These are phyloP conservation scores for Polypterus senegalus DNA, from an alignment of 2,113 vertebrate species.

Conservation along the genomic window DNA sequence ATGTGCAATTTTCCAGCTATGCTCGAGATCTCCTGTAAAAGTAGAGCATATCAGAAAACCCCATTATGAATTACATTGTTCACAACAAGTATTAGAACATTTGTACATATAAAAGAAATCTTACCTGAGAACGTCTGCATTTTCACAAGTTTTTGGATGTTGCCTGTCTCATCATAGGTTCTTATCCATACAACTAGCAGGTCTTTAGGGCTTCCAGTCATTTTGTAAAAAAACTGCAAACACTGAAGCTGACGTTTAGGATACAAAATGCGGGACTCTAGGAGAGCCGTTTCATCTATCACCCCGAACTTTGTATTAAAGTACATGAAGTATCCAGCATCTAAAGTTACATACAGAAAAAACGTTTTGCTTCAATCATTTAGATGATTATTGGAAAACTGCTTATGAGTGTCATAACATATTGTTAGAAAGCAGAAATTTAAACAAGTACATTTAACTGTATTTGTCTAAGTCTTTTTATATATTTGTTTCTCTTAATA, in stretches of 20 bases:
- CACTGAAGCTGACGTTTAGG: constrained; percentile 73
- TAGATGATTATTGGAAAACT: too few relatives aligned
- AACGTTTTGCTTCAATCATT: too few relatives aligned
- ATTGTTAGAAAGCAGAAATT: too few relatives aligned
- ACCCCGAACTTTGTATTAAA: constrained; percentile 49
- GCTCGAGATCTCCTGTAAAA: constrained; percentile 49
- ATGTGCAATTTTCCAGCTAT: constrained; percentile 71
- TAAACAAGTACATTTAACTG: too few relatives aligned
- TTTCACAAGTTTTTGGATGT: constrained; percentile 55
- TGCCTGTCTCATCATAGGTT: constrained; percentile 67
- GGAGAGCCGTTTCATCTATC: constrained; percentile 49
- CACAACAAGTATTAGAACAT: neutral
- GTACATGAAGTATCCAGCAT: constrained; percentile 69
- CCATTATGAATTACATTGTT: neutral
- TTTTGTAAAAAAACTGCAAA: constrained; percentile 84
- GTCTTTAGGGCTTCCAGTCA: constrained; percentile 60
- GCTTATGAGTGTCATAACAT: too few relatives aligned
- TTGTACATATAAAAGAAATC: too few relatives aligned
- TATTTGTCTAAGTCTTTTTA: too few relatives aligned
- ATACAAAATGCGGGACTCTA: constrained; percentile 77
- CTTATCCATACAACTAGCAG: constrained; percentile 67
- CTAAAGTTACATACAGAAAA: constrained; percentile 27
- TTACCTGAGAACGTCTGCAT: constrained; percentile 64
- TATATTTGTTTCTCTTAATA: too few relatives aligned
- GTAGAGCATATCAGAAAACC: neutral